Evolutionary conservation across 2,888 invertebrate genomes (phyloP).

Genomic region (Agapetus fuscipes): DNA sequence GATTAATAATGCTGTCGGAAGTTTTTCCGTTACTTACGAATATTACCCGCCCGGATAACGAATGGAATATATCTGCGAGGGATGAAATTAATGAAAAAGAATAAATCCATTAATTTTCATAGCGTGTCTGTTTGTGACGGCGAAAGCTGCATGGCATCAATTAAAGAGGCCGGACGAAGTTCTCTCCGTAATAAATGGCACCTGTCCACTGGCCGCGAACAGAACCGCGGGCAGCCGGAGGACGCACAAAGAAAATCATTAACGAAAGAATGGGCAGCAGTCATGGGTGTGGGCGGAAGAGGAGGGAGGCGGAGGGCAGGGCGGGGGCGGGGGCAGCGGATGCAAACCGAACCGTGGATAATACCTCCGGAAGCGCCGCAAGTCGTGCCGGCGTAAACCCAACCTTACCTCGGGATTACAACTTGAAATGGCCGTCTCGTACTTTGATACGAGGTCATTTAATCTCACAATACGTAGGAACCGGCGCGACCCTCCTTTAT

Average conservation of each 20-base stretch:
- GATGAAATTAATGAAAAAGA: constrained; percentile 1
- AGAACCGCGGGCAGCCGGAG: neutral
- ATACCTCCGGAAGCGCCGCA: neutral
- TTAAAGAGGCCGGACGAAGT: constrained; percentile 6
- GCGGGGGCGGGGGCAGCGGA: neutral
- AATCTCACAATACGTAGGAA: constrained; percentile 4
- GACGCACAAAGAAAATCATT: neutral
- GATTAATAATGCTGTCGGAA: neutral
- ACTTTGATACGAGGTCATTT: constrained; percentile 8
- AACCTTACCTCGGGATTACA: constrained; percentile 8
- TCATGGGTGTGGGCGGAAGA: neutral
- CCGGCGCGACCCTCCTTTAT: constrained; percentile 9
- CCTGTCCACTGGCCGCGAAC: constrained; percentile 6
- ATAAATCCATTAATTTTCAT: constrained; percentile 10
- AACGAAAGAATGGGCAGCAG: constrained; percentile 1
- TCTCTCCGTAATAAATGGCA: constrained; percentile 7
- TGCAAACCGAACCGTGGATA: neutral
- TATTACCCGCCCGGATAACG: neutral
- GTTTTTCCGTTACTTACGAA: neutral
- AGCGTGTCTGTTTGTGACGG: constrained; percentile 1
- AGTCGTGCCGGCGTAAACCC: constrained; percentile 2
- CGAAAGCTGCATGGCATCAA: constrained; percentile 8
- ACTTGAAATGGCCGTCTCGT: constrained; percentile 7
- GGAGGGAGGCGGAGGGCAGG: neutral
- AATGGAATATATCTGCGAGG: neutral